Percentiles rank a stretch among this genome's conserved stretches.
Evolutionary conservation across 2,888 invertebrate genomes (phyloP).

Genomic region (Eugnorisma glareosa): DNA sequence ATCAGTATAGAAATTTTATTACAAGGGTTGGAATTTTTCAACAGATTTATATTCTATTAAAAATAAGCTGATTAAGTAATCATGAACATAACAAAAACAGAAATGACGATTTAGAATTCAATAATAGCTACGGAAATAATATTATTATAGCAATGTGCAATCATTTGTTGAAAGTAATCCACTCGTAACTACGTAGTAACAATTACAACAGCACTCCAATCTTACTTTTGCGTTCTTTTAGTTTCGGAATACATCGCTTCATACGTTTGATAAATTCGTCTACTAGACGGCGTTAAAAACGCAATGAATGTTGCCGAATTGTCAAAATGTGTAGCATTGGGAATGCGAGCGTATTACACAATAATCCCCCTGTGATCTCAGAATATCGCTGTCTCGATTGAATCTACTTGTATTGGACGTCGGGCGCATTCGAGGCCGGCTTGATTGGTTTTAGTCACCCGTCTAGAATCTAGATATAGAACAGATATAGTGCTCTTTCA

Average conservation of each 20-base stretch:
- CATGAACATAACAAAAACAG: slow-evolving; percentile 15
- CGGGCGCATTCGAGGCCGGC: slow-evolving; percentile 15
- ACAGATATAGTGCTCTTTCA: background rate
- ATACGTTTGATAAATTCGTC: background rate
- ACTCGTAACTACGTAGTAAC: background rate
- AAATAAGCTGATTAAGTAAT: background rate
- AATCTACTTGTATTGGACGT: slow-evolving; percentile 10
- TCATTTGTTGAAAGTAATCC: background rate
- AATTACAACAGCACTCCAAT: background rate
- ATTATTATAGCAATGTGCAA: slow-evolving; percentile 2
- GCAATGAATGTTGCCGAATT: background rate
- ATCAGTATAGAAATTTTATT: background rate
- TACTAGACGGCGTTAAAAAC: background rate
- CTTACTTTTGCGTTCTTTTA: background rate
- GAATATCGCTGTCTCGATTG: background rate
- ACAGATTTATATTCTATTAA: no score
- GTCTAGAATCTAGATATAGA: slow-evolving; percentile 7
- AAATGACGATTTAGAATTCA: background rate
- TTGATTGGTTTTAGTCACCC: slow-evolving; percentile 16
- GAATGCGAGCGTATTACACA: background rate
- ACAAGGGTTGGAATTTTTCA: no score
- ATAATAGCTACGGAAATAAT: background rate
- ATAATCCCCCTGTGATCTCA: background rate
- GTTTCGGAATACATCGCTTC: background rate
- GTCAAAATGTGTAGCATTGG: background rate